phyloP scores from a whole-genome alignment of 2,888 invertebrate genomes.

The Aplocera efformata region DNA sequence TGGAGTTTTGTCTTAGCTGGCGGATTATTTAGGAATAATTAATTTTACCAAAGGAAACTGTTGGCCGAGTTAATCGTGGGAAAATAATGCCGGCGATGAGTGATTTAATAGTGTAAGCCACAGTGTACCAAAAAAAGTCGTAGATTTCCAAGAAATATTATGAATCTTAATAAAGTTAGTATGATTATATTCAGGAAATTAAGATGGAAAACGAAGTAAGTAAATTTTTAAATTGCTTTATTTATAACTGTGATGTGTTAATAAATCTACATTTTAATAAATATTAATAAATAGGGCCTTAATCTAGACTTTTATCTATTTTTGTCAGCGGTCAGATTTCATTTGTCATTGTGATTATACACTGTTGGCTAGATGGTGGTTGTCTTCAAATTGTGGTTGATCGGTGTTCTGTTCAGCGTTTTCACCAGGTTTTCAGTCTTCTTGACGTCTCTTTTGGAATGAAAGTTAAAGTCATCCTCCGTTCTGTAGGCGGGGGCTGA shows the following conservation, averaged over 20 bases:
- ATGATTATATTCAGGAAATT: too few relatives aligned
- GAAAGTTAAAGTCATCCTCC: conserved; percentile 52
- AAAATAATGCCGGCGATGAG: too few relatives aligned
- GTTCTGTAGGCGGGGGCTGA: conserved; percentile 50
- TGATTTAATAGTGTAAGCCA: too few relatives aligned
- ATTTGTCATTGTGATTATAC: too few relatives aligned
- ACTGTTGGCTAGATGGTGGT: conserved; percentile 5
- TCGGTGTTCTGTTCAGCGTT: conserved; percentile 23
- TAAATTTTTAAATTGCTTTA: conserved; percentile 29
- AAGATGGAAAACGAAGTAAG: conserved; percentile 2
- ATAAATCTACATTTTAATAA: conserved; percentile 23
- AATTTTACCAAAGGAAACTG: too few relatives aligned
- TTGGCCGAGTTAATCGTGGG: too few relatives aligned
- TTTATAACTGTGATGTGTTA: conserved; percentile 34
- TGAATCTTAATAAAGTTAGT: too few relatives aligned
- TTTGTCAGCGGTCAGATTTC: too few relatives aligned
- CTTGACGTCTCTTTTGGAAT: conserved; percentile 57
- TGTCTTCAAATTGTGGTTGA: conserved; percentile 31
- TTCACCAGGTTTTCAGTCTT: conserved; percentile 30
- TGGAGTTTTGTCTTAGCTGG: too few relatives aligned
- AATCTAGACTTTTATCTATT: conserved; percentile 7
- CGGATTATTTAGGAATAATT: too few relatives aligned
- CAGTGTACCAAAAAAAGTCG: too few relatives aligned
- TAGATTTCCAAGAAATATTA: too few relatives aligned
- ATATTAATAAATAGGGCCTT: conserved; percentile 22